Evolutionary conservation across 2,113 vertebrate genomes (phyloP), one percentile per base, ranked within the genome.

Genomic region (Camarhynchus parvulus): DNA sequence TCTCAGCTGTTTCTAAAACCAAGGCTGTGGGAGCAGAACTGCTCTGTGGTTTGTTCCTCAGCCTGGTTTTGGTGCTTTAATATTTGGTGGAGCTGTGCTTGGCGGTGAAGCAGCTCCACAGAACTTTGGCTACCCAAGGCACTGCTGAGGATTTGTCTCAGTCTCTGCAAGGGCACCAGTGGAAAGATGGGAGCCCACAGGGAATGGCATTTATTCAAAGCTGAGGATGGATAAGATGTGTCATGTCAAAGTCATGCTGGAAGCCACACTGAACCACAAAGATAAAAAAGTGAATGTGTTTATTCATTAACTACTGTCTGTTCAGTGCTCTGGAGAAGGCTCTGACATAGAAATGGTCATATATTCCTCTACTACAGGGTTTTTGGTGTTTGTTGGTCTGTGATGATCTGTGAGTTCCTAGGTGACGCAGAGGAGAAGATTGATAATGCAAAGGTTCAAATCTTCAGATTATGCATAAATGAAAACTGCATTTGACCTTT

Each of bases 401-500:
- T 53, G 37, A 69, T 42, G 33, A 28, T 66, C 42, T 70, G 9
- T 44, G 35, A 66, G 47, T 22, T 90, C 37, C 55, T 86, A 30
- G 70, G 66, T 73, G 74, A 89, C 91, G 44, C 52, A 87, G 52
- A 37, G 47, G 49, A 64, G 23, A 55, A 68, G 8, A 73, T 87
- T 49, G 87, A 50, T 85, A 95, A 91, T 77, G 37, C 53, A 89
- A 37, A 89, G 46, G 74, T 87, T 92, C 31, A 50, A 14, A 56
- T 83, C 42, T 68, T 75, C 63, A 86, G 21, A 74, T 83, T 41
- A 81, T 77, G 69, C n/a, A 15, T 89, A 83, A 85, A 80, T 73
- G 56, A 92, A 92, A 85, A 49, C 47, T 47, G 18, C 0, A 4
- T 53, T 96, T 96, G 92, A 89, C 76, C 93, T 96, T 86, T 93